A percentile compares a stretch with the other conserved stretches of the same genome.
Conservation (phyloP, 2,797 vertebrate species). For the Mastacembelus armatus region DNA sequence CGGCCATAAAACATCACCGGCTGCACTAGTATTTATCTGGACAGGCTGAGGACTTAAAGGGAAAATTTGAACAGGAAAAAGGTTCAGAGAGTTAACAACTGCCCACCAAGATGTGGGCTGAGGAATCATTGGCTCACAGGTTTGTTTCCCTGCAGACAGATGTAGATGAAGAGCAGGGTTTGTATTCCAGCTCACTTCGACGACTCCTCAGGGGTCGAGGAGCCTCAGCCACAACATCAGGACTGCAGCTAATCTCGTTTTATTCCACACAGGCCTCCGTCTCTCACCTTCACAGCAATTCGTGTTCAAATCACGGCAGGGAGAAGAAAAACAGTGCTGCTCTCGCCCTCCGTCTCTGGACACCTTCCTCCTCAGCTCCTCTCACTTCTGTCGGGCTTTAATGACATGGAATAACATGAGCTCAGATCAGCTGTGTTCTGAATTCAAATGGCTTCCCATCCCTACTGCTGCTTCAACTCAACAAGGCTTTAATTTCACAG, state of each 20-base stretch:
- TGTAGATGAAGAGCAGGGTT: not conserved
- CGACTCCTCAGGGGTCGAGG: not conserved
- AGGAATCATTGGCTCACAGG: not conserved
- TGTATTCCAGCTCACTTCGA: not conserved
- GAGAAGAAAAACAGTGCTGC: not conserved
- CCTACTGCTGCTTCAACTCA: not conserved
- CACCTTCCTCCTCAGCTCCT: slow-evolving; percentile 10
- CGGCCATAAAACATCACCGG: not conserved
- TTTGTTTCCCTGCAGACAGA: not conserved
- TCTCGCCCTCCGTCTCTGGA: not conserved
- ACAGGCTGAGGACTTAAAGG: not conserved
- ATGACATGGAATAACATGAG: slow-evolving; percentile 1
- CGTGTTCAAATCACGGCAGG: slow-evolving; percentile 21
- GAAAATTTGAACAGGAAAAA: not conserved
- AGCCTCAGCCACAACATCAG: slow-evolving; percentile 4
- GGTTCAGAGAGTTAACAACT: slow-evolving; percentile 1
- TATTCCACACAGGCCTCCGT: slow-evolving; percentile 5
- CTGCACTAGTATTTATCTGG: not conserved
- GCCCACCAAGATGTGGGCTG: too few species aligned
- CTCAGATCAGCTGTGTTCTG: not conserved
- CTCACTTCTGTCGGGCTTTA: slow-evolving; percentile 1
- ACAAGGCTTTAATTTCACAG: not conserved
- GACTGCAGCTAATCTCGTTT: not conserved
- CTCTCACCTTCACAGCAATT: slow-evolving; percentile 30
- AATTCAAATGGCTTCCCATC: slow-evolving; percentile 5